Conservation (phyloP, 2,888 invertebrate genomes). For the Uropetala carovei region DNA sequence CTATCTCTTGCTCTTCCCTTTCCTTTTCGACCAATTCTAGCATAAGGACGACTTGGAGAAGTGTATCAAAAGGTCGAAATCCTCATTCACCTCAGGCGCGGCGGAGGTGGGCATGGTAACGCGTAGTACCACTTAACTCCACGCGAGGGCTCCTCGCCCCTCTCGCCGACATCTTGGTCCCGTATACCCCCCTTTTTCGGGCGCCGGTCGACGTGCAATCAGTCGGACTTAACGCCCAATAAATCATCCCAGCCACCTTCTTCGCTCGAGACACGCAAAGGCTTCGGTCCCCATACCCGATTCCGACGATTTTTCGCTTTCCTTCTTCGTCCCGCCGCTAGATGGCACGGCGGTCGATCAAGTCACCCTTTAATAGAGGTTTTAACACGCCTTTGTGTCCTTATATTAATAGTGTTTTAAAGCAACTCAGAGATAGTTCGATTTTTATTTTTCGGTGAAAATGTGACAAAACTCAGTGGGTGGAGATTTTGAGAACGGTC, state of each 20-base stretch:
- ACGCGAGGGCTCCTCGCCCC: background rate
- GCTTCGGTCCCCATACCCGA: background rate
- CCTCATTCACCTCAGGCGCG: background rate
- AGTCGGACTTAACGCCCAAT: background rate
- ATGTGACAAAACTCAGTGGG: too few species aligned
- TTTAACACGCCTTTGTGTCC: too few species aligned
- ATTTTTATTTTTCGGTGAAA: too few species aligned
- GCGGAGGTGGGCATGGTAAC: background rate
- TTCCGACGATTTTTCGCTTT: background rate
- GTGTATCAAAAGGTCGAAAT: background rate
- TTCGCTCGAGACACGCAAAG: background rate
- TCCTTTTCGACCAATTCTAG: background rate
- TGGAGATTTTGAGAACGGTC: too few species aligned
- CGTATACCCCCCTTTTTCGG: background rate
- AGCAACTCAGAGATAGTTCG: too few species aligned
- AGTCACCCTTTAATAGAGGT: background rate
- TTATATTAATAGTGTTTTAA: too few species aligned
- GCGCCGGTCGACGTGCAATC: background rate
- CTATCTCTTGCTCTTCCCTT: background rate
- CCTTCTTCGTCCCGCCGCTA: background rate
- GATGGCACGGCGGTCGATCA: background rate
- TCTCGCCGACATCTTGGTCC: background rate
- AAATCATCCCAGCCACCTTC: constrained; percentile 1
- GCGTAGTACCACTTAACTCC: constrained; percentile 4
- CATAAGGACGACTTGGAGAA: background rate